Conservation (phyloP, 2,113 vertebrate species). For the Brachirus orientalis region DNA sequence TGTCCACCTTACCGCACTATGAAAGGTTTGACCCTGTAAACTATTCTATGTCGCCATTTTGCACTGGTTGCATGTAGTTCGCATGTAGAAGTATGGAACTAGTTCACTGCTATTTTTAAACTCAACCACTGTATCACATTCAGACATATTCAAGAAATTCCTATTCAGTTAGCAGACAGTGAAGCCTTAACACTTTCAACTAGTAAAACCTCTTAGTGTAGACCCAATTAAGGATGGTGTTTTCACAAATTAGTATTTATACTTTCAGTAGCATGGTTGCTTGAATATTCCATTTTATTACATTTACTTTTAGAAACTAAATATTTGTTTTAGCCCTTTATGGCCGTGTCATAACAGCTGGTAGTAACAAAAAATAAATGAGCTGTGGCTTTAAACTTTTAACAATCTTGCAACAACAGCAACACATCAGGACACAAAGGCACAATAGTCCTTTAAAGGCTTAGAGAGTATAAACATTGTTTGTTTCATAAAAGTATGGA, state of each 20-base stretch:
- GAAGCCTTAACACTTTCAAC: too few species aligned
- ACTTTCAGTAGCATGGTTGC: too few species aligned
- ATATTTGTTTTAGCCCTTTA: too few species aligned
- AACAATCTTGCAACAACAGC: slow-evolving; percentile 9
- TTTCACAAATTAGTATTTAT: too few species aligned
- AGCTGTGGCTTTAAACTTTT: slow-evolving; percentile 21
- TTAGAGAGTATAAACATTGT: slow-evolving; percentile 3
- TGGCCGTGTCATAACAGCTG: slow-evolving; percentile 46
- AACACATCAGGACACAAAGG: too few species aligned
- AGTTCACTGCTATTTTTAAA: slow-evolving; percentile 3
- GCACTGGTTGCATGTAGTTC: too few species aligned
- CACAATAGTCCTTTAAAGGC: too few species aligned
- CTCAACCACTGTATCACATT: too few species aligned
- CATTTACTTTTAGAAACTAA: slow-evolving; percentile 21
- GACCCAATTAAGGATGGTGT: too few species aligned
- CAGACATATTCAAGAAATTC: not conserved
- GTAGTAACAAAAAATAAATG: slow-evolving; percentile 34
- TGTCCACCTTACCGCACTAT: slow-evolving; percentile 1
- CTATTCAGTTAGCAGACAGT: not conserved
- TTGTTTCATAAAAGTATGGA: not conserved
- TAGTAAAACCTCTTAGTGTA: too few species aligned
- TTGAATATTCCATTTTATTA: slow-evolving; percentile 7
- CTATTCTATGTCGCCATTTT: too few species aligned
- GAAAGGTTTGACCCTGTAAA: not conserved
- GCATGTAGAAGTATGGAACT: not conserved